Evolutionary conservation across 2,888 invertebrate species (phyloP), one percentile per base, ranked within the genome.

Genomic region (Drosophila rubida): DNA sequence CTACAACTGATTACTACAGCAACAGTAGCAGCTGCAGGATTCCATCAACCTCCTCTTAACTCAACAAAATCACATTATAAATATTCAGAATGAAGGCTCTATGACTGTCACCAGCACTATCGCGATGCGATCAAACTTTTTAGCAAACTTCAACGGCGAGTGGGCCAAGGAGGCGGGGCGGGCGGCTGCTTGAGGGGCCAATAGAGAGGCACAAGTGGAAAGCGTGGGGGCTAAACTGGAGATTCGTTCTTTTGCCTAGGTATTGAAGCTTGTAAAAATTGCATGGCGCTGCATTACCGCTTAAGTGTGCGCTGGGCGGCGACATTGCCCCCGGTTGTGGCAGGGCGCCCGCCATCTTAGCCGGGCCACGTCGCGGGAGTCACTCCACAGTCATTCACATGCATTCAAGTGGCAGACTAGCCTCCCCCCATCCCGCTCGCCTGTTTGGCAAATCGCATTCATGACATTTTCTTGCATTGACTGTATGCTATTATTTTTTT

Each of bases 191-290:
- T 37, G 14, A 14, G 30, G 13, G 35, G 45, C 13, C 13, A 11
- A 23, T 8, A 8, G 27, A 39, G 59, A 19, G 6, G 41, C 13
- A 8, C 5, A 7, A 22, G 41, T 11, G 9, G 8, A 4, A 1
- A 3, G 51, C 35, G 16, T 13, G 11, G 27, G 9, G 9, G 13
- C 13, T 46, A 11, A 27, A 27, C 16, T 6, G 13, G 61, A 19
- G 19, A 45, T 50, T 32, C 32, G 32, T 32, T 32, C 54, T 69
- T 41, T 39, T 49, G 76, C 30, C 82, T 82, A 87, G 82, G 87
- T 87, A 82, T 82, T 82, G 82, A 82, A 82, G 82, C 82, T 84
- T 82, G 85, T 78, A 82, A 87, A 87, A 87, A 87, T 87, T 87
- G 82, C 82, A 81, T 87, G 82, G 85, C 82, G 74, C 82, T 87